phyloP scores from a whole-genome alignment of 2,888 invertebrate species.

The Dicranocentrus wangi region DNA sequence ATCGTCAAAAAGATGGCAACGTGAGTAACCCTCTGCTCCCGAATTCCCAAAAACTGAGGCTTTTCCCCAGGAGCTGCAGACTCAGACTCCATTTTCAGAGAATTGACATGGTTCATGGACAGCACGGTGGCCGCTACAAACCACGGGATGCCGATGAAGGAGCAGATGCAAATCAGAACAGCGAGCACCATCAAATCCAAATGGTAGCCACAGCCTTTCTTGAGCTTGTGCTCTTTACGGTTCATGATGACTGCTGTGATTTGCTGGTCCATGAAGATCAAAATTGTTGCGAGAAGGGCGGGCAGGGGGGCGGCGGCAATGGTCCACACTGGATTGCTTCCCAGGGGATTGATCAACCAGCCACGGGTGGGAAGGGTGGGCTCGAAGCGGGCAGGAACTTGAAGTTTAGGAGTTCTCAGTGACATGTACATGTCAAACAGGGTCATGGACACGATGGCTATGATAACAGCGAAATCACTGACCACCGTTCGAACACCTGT shows the following conservation, averaged over 20 bases:
- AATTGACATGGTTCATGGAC: slow-evolving; percentile 97
- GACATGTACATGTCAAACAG: slow-evolving; percentile 86
- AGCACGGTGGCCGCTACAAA: slow-evolving; percentile 98
- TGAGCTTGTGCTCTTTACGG: slow-evolving; percentile 96
- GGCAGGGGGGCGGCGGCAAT: slow-evolving; percentile 88
- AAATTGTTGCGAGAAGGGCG: slow-evolving; percentile 93
- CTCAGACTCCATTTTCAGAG: slow-evolving; percentile 94
- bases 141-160: slow-evolving; percentile 84
- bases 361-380: slow-evolving; percentile 79
- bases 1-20: slow-evolving; percentile 94
- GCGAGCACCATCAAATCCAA: slow-evolving; percentile 76
- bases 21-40: slow-evolving; percentile 94
- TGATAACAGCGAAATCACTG: slow-evolving; percentile 97
- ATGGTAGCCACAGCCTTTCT: slow-evolving; percentile 79
- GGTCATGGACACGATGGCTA: slow-evolving; percentile 95
- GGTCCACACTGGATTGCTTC: slow-evolving; percentile 90
- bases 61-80: slow-evolving; percentile 96
- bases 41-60: slow-evolving; percentile 94
- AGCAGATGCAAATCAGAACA: slow-evolving; percentile 75
- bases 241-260: slow-evolving; percentile 99
- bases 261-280: slow-evolving; percentile 99
- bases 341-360: slow-evolving; percentile 88
- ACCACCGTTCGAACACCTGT: slow-evolving; percentile 90
- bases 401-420: slow-evolving; percentile 94
- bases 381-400: slow-evolving; percentile 79